Base-by-base conservation (phyloP, 2,797 vertebrate species). In the Sebastes glaucus region DNA sequence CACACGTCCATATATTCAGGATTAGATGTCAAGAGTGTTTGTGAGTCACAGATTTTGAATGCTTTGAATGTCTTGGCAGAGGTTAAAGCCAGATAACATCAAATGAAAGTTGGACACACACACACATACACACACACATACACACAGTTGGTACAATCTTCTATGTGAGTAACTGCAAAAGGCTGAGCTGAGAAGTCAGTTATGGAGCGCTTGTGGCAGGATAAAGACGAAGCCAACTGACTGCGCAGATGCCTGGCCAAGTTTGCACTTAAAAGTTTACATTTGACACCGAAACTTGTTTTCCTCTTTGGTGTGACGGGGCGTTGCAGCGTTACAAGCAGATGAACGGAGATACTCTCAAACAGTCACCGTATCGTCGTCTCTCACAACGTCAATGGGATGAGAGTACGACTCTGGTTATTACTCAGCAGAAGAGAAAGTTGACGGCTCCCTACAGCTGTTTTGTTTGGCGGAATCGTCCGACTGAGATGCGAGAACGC, bases 371-470 rank as follows among this genome's bases (percentile, higher is more conserved):
- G 6, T 85, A 80, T 9, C 6, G 27, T 11, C 22, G 2, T 81
- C 80, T 90, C 74, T 89, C 74, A 81, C 38, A 81, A 78, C 52
- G 72, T 84, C 88, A 87, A 65, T 87, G 87, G 63, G 66, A 84
- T 74, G 78, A 76, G 72, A 85, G 75, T 71, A 80, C 72, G 63
- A 82, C 86, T 92, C 62, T 87, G 14, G 8, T 11, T 91, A 77
- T 90, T 87, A 89, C 63, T 93, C 89, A 59, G 49, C 72, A 64
- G 63, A 72, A 71, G 83, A 87, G 87, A 91, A 92, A 90, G 85
- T 80, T 60, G 84, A 80, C 30, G 2, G 32, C 74, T 71, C 23
- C 30, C 38, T 53, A 30, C 75, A 74, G 83, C 78, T 38, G 77
- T 70, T 74, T 27, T 23, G 63, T 38, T 77, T 70, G 52, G 23